These are phyloP conservation scores for Sesia apiformis DNA, from an alignment of 2,888 invertebrate species.

Conservation along the genomic window DNA sequence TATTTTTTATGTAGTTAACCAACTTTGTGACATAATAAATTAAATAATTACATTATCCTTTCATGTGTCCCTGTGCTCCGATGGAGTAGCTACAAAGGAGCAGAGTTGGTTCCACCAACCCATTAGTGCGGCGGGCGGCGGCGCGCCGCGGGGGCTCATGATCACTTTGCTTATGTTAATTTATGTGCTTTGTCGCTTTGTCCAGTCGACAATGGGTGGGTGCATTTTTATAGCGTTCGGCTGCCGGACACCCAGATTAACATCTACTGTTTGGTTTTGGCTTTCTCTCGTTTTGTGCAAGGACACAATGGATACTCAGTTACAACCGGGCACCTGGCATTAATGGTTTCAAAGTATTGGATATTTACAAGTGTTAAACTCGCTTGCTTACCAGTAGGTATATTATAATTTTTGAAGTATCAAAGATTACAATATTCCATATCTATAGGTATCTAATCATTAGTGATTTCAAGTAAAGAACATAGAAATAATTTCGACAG, in stretches of 20 bases:
- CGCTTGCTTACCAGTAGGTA: not conserved
- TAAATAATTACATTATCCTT: constrained; percentile 16
- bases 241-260: constrained; percentile 72
- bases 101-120: constrained; percentile 48
- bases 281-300: constrained; percentile 72
- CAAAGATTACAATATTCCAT: too few species aligned
- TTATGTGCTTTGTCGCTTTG: constrained; percentile 71
- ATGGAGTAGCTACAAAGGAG: constrained; percentile 13
- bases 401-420: not conserved
- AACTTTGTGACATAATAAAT: constrained; percentile 8
- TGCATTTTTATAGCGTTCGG: constrained; percentile 61
- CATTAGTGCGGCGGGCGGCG: constrained; percentile 55
- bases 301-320: constrained; percentile 37
- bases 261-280: constrained; percentile 57
- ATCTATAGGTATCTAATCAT: too few species aligned
- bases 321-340: constrained; percentile 61
- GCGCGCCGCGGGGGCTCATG: constrained; percentile 64
- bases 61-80: constrained; percentile 15
- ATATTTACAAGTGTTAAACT: too few species aligned
- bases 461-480: too few species aligned
- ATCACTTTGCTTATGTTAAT: constrained; percentile 71
- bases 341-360: constrained; percentile 33
- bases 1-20: not conserved
- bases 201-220: constrained; percentile 44
- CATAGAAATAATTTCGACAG: too few species aligned